phyloP scores from a whole-genome alignment of 2,797 vertebrate genomes.

The Periophthalmus magnuspinnatus region DNA sequence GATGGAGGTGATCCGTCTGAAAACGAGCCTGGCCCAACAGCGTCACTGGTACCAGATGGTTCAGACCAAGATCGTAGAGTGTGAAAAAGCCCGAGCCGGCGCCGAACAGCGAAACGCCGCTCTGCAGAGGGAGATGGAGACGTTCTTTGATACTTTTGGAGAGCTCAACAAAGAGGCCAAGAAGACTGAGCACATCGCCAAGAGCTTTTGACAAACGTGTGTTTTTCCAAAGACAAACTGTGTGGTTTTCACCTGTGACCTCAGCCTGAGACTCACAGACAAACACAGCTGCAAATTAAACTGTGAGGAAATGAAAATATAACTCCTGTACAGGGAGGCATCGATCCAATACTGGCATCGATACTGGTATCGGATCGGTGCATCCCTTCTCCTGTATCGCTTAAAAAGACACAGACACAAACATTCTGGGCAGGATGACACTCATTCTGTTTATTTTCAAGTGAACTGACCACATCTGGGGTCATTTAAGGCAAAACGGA shows the following conservation, averaged over 20 bases:
- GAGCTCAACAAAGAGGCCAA: slow-evolving; percentile 78
- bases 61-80: slow-evolving; percentile 70
- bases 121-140: slow-evolving; percentile 79
- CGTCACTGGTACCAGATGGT: slow-evolving; percentile 58
- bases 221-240: slow-evolving; percentile 16
- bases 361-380: too few relatives aligned
- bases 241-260: not conserved
- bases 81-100: slow-evolving; percentile 64
- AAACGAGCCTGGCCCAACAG: slow-evolving; percentile 75
- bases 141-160: slow-evolving; percentile 79
- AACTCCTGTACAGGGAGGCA: too few relatives aligned
- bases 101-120: slow-evolving; percentile 71
- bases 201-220: slow-evolving; percentile 70
- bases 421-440: slow-evolving; percentile 26
- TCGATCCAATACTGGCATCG: too few relatives aligned
- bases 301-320: slow-evolving; percentile 12
- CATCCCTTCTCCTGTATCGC: slow-evolving; percentile 12
- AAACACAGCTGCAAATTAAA: slow-evolving; percentile 30
- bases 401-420: slow-evolving; percentile 41
- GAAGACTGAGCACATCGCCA: slow-evolving; percentile 77
- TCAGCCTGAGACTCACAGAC: too few relatives aligned
- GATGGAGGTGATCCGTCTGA: slow-evolving; percentile 64
- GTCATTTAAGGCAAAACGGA: slow-evolving; percentile 68
- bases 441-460: slow-evolving; percentile 43
- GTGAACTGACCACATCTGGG: slow-evolving; percentile 36